These are phyloP conservation scores for Stercorarius parasiticus DNA, from an alignment of 2,113 vertebrate genomes.

Conservation along the genomic window DNA sequence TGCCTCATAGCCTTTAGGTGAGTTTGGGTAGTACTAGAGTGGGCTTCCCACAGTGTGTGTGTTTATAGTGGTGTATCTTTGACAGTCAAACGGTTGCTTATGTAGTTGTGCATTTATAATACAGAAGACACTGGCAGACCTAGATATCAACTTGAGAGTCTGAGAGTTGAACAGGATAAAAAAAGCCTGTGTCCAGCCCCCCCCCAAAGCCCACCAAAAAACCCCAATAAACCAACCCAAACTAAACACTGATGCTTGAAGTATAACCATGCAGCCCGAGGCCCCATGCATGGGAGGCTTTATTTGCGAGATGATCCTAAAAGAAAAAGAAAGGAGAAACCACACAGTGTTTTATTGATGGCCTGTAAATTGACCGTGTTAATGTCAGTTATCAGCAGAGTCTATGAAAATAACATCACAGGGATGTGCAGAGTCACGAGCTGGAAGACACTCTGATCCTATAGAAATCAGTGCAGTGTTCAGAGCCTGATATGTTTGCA, in stretches of 20 bases:
- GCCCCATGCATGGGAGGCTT: background rate
- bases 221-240: background rate
- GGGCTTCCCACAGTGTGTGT: background rate
- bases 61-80: background rate
- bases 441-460: background rate
- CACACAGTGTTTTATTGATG: background rate
- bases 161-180: background rate
- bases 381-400: background rate
- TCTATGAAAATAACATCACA: background rate
- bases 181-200: background rate
- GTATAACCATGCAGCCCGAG: background rate
- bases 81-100: background rate
- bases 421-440: background rate
- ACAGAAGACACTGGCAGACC: background rate
- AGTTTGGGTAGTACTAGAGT: background rate
- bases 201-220: background rate
- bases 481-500: background rate
- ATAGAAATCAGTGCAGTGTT: rapidly evolving
- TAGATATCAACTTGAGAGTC: background rate
- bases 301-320: background rate
- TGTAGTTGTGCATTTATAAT: background rate
- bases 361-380: background rate
- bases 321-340: background rate
- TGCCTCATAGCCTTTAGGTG: background rate
- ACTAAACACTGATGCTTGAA: background rate